Base-by-base conservation (phyloP, 2,113 vertebrate genomes). In the Rattus rattus region DNA sequence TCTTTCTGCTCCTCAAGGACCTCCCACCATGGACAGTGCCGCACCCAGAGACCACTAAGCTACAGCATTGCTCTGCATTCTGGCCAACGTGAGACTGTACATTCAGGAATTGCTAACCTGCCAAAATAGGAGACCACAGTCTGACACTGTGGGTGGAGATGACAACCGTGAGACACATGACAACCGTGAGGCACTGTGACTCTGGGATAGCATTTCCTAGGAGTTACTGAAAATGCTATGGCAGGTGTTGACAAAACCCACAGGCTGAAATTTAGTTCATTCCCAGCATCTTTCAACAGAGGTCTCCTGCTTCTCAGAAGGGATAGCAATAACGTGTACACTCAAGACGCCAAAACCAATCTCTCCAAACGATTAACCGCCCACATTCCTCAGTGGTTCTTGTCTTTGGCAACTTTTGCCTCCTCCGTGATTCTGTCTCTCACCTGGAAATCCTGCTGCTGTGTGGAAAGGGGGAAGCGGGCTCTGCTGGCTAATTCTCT, bases 301-400 rank as follows among this genome's bases (percentile, higher is more conserved):
- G 83, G 10, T 69, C 80, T 54, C 54, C 47, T 54, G 4, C 77
- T 97, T 94, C 94, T 96, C 92, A 96, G 91, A 97, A 96, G 88
- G 26, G 59, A 94, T 0, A 76, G 65, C 91, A 1, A 94, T 0
- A 76, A 61, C 91, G 2, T 84, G 30, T 52, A n/a, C 11, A 83
- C 19, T 84, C 72, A 72, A 96, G 63, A 80, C 84, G 2, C 93
- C 93, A 76, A 86, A 85, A 61, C 65, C 79, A 1, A 2, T 80
- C 70, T 63, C 52, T 77, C 43, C 43, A 90, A 92, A 79, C 43
- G 43, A 92, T 88, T 95, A 81, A 91, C 7, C 7, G n/a, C 75
- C 77, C 77, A 54, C 84, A 95, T 91, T 97, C 69, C 43, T 93
- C 36, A 22, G 13, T 77, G 76, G 65, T 61, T 79, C 75, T 43